A percentile compares a stretch with the other conserved stretches of the same genome.
These are phyloP conservation scores for Sebastes vulpes DNA, from an alignment of 2,797 vertebrate species.

Conservation along the genomic window DNA sequence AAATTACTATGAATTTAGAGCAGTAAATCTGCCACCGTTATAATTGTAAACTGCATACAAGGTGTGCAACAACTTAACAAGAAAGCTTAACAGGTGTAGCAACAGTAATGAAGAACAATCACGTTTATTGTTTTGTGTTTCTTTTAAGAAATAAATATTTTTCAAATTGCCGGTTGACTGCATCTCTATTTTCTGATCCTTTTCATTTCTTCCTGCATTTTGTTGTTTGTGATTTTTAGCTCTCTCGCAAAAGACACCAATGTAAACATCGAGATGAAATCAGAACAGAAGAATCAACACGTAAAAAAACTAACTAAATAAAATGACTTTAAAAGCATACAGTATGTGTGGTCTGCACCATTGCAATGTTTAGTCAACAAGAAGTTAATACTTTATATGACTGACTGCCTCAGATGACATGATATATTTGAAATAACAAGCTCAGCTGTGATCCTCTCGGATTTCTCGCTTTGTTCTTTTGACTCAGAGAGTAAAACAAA, in stretches of 20 bases:
- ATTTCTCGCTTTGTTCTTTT: constrained; percentile 55
- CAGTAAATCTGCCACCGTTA: not conserved
- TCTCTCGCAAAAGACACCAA: not conserved
- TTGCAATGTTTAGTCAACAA: not conserved
- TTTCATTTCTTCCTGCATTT: not conserved
- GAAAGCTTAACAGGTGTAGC: not conserved
- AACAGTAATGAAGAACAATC: rapidly evolving
- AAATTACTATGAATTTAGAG: not conserved
- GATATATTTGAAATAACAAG: constrained; percentile 12
- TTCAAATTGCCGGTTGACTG: not conserved
- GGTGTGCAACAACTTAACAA: not conserved
- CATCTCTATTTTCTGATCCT: not conserved
- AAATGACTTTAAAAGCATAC: not conserved
- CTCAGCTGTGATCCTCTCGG: constrained; percentile 36
- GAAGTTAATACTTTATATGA: constrained; percentile 3
- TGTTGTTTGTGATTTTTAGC: not conserved
- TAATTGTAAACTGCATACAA: not conserved
- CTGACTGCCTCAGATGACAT: constrained; percentile 1
- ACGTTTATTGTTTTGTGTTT: too few relatives aligned
- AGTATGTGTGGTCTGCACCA: not conserved
- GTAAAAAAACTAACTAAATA: not conserved
- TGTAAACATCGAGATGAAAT: not conserved
- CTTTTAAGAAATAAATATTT: too few relatives aligned
- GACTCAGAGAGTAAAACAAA: constrained; percentile 6
- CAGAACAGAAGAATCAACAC: not conserved